Evolutionary conservation across 2,797 vertebrate genomes (phyloP), one percentile per base, ranked within the genome.

Genomic region (Cirrhinus mrigala): DNA sequence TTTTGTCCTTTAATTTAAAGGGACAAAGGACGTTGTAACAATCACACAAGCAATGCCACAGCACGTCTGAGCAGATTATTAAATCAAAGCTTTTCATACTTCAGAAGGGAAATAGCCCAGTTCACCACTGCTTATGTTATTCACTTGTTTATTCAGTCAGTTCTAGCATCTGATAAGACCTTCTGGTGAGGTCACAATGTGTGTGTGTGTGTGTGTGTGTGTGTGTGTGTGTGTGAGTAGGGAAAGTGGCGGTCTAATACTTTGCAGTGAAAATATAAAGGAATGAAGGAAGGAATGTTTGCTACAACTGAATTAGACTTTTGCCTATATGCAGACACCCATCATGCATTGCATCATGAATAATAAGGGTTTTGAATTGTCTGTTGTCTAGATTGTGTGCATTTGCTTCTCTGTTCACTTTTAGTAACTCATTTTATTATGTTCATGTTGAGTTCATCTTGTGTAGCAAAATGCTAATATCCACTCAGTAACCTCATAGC

Each of bases 1-100:
- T 81, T 85, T 88, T 90, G 77, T 76, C 88, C 79, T 90, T 84
- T 87, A 84, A 89, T 88, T 88, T 82, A 81, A 15, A 85, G 68
- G 74, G 76, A 88, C 86, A 91, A 90, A 87, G 79, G 69, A 89
- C 73, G 75, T 46, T 54, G 27, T 33, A 15, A 71, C 69, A 71
- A 24, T 46, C 54, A 68, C 40, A 79, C 27, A 84, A 71, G 60
- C 37, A 60, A 70, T 88, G 85, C 22, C 85, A 88, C 54, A 68
- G 73, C 62, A 74, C 54, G 58, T 79, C 22, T 73, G 52, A 86
- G 46, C n/a, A 77, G 3, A 81, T 78, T 74, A 90, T 89, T 89
- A 84, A 81, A 80, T 89, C 24, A 79, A 77, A 74, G 70, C 27
- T 52, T 85, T 87, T 80, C 60, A 84, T 71, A 74, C 78, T 88